Evolutionary conservation across 2,113 vertebrate species (phyloP).

Genomic region (Tupaia tana): DNA sequence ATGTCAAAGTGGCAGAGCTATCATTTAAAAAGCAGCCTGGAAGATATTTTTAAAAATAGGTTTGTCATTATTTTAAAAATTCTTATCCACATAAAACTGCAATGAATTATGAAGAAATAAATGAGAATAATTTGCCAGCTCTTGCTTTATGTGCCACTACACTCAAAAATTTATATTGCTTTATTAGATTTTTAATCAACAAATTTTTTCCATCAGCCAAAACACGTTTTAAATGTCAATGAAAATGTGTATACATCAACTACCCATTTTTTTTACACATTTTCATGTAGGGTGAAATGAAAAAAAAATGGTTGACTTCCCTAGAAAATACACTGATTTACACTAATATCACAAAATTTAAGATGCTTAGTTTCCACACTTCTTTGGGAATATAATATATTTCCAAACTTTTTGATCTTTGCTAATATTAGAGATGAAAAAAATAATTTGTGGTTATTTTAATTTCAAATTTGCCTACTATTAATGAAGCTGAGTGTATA

Average conservation of each 20-base stretch:
- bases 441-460: neutral
- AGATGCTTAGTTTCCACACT: neutral
- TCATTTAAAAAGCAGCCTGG: conserved; percentile 33
- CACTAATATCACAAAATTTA: neutral
- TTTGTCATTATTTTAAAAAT: conserved; percentile 14
- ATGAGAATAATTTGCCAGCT: conserved; percentile 65
- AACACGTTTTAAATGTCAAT: conserved; percentile 46
- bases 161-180: conserved; percentile 71
- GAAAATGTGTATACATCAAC: conserved; percentile 63
- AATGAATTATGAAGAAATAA: conserved; percentile 72
- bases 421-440: neutral
- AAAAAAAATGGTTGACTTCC: neutral
- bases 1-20: neutral
- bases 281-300: neutral
- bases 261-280: conserved; percentile 54
- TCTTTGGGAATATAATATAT: neutral
- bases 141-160: conserved; percentile 78
- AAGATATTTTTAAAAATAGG: conserved; percentile 68
- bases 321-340: conserved; percentile 3
- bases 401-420: neutral
- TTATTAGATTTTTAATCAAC: conserved; percentile 62
- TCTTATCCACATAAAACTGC: neutral
- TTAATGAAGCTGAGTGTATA: neutral
- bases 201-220: conserved; percentile 70
- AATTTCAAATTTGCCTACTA: neutral